Base-by-base conservation (phyloP, 1,140 invertebrate genomes). In the Zaprionus tsacasi region DNA sequence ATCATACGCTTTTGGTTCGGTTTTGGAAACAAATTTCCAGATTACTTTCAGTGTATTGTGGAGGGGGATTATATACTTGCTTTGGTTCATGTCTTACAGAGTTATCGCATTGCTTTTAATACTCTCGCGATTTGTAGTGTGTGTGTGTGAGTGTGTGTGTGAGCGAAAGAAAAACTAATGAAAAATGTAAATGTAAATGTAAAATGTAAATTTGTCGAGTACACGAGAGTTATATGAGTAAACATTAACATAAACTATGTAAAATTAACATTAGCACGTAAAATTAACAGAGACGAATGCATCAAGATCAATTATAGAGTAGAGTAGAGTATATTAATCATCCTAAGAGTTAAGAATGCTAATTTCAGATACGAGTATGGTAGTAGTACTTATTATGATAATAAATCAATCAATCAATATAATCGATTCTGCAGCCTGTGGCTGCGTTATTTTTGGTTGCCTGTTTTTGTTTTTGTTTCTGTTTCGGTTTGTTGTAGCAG, bases 11-110 rank as follows among this genome's bases (percentile, higher is more conserved):
- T n/a, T n/a, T n/a, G n/a, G n/a, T n/a, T 30, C 6, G 27, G 25
- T 33, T 36, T 36, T 21, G 10, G 21, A 2, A 21, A 21, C 21
- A 21, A 21, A 35, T 6, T 35, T 35, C 33, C 40, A 8, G 30
- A 27, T 38, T 27, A 12, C 17, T 21, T 25, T 50, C 17, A 21
- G 45, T 50, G 45, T 60, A 48, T 65, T 73, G 54, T 68, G 66
- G 60, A 71, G 65, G 58, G 71, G 79, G 73, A 67, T 82, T 21
- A 21, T 21, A 21, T 79, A 81, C 80, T 83, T 83, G 81, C 78
- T 85, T 83, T 83, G 81, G 82, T 82, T 74, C 21, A 45, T 82
- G 79, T 80, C 82, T 82, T 79, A 82, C 76, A 79, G 70, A 63
- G 76, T 76, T 76, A 40, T 59, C 17, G 10, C 3, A 2, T 25